Conservation (phyloP, 2,888 invertebrate genomes). For the Mesorhabditis sp. region DNA sequence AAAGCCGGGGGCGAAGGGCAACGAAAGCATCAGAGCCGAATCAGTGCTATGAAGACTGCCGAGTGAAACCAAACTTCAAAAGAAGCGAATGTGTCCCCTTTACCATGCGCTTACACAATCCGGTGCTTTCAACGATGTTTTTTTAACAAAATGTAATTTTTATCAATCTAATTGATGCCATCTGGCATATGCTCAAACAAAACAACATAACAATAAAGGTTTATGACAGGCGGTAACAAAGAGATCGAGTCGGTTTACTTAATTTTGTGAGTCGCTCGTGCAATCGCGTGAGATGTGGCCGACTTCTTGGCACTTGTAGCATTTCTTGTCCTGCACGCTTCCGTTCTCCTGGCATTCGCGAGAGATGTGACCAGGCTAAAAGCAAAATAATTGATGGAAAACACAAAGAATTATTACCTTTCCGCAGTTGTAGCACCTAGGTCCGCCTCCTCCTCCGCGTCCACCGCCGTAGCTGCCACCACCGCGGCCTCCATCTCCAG, state of each 20-base stretch:
- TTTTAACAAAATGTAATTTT: too few species aligned
- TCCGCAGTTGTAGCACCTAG: constrained; percentile 51
- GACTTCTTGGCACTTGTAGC: constrained; percentile 75
- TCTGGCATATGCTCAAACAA: background rate
- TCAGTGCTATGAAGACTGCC: too few species aligned
- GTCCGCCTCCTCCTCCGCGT: constrained; percentile 21
- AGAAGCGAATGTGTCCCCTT: too few species aligned
- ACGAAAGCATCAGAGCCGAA: too few species aligned
- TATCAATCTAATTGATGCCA: background rate
- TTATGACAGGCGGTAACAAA: background rate
- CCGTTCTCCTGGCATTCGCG: constrained; percentile 47
- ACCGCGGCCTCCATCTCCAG: constrained; percentile 20
- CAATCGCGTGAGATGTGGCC: constrained; percentile 51
- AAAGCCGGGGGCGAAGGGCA: too few species aligned
- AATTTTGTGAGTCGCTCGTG: constrained; percentile 18
- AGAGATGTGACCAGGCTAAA: constrained; percentile 41
- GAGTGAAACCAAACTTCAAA: too few species aligned
- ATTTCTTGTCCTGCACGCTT: constrained; percentile 66
- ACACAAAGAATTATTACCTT: constrained; percentile 12
- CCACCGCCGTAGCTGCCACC: constrained; percentile 26
- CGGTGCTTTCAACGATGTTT: too few species aligned
- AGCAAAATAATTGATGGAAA: constrained; percentile 2
- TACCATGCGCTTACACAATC: too few species aligned
- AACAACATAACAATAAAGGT: constrained; percentile 26
- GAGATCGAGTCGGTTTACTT: constrained; percentile 35